These are phyloP conservation scores for Callionymus lyra DNA, from an alignment of 2,113 vertebrate genomes.

Conservation along the genomic window DNA sequence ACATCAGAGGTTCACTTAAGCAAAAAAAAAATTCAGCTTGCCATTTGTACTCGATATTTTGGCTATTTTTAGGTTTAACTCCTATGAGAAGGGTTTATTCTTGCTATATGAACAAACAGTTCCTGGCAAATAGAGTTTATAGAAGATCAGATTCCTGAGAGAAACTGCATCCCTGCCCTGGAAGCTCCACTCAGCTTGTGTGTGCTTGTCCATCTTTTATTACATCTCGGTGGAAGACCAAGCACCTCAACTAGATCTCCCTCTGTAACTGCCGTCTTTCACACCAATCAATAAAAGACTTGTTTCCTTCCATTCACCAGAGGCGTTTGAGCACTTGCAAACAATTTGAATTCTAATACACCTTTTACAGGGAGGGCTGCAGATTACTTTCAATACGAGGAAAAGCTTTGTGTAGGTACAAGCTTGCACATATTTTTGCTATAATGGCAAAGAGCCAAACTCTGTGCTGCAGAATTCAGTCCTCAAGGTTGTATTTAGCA, in stretches of 20 bases:
- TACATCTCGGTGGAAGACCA: slow-evolving; percentile 15
- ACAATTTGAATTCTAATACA: slow-evolving; percentile 5
- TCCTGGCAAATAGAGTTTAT: no score
- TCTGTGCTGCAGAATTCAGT: slow-evolving; percentile 46
- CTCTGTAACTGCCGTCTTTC: slow-evolving; percentile 1
- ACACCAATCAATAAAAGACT: slow-evolving; percentile 16
- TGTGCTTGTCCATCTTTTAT: neutral
- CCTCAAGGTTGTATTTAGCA: slow-evolving; percentile 50
- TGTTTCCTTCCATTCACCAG: slow-evolving; percentile 22
- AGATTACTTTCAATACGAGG: slow-evolving; percentile 4
- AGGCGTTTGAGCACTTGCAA: slow-evolving; percentile 3
- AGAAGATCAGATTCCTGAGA: no score
- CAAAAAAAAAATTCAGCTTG: no score
- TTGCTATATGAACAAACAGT: no score
- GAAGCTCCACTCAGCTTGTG: neutral
- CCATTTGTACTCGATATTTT: no score
- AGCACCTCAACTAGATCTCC: slow-evolving; percentile 24
- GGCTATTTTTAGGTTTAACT: no score
- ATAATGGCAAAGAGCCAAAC: slow-evolving; percentile 43
- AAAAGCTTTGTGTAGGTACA: slow-evolving; percentile 15
- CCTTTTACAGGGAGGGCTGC: neutral
- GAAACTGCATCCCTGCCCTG: no score
- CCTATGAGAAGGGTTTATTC: no score
- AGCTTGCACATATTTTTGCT: slow-evolving; percentile 18
- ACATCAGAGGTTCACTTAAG: no score